Conservation (phyloP, 2,797 vertebrate genomes). For the Smutsia gigantea region DNA sequence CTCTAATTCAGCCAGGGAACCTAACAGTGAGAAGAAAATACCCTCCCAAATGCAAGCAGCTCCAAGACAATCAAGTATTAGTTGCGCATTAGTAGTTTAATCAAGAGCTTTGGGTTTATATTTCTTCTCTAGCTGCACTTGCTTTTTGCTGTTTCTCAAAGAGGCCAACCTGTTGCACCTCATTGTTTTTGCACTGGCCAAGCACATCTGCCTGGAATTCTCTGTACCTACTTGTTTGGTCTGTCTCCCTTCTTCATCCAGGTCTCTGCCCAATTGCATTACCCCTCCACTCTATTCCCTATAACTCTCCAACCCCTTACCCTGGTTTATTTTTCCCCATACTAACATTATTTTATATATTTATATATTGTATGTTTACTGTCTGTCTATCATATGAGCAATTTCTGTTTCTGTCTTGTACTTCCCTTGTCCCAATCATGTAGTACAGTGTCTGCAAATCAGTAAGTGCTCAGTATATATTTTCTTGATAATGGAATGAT, state of each 20-base stretch:
- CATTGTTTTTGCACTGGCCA: background rate
- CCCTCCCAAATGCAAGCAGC: background rate
- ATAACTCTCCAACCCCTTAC: background rate
- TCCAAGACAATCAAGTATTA: too few species aligned
- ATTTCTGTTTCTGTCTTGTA: background rate
- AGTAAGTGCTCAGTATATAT: background rate
- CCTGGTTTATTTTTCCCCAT: background rate
- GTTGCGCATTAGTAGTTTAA: background rate
- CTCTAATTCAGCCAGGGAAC: background rate
- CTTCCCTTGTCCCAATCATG: too few species aligned
- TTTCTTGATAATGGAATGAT: background rate
- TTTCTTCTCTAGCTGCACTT: background rate
- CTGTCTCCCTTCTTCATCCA: background rate
- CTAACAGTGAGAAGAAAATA: background rate
- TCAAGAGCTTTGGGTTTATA: background rate
- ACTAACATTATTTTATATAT: background rate
- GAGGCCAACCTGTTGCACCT: fast-evolving
- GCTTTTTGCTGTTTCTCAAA: background rate
- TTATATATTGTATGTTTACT: background rate
- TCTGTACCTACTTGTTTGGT: background rate
- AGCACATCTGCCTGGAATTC: fast-evolving
- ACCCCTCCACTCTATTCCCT: background rate
- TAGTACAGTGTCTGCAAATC: background rate
- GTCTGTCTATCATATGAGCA: background rate
- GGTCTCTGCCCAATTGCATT: background rate